These are phyloP conservation scores for Drosophila diplacantha DNA, from an alignment of 2,888 invertebrate species.

Conservation along the genomic window DNA sequence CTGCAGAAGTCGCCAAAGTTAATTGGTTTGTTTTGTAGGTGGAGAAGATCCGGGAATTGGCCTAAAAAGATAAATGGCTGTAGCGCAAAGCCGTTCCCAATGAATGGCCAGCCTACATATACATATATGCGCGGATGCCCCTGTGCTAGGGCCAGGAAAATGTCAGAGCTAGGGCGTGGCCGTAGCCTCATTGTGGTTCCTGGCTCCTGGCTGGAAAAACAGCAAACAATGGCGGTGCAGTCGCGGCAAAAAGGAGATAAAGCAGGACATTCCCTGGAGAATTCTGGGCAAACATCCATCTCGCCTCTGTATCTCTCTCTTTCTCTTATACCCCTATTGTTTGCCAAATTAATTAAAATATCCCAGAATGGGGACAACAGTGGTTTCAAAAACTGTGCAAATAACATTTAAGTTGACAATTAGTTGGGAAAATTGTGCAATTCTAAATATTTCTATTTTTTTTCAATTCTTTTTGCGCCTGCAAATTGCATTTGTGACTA, in stretches of 20 bases:
- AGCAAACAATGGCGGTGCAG: slow-evolving; percentile 33
- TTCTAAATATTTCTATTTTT: background rate
- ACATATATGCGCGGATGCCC: slow-evolving; percentile 12
- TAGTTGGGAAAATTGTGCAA: background rate
- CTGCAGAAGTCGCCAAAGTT: slow-evolving; percentile 50
- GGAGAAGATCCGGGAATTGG: slow-evolving; percentile 54
- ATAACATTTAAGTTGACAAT: slow-evolving; percentile 34
- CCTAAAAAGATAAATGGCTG: slow-evolving; percentile 39
- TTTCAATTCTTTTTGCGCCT: background rate
- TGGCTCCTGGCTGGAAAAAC: slow-evolving; percentile 28
- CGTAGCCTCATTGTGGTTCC: slow-evolving; percentile 28
- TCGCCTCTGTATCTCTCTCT: background rate
- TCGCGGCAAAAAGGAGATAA: background rate
- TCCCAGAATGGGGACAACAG: slow-evolving; percentile 8
- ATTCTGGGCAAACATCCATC: slow-evolving; percentile 11
- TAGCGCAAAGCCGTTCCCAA: slow-evolving; percentile 11
- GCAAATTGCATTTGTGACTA: slow-evolving; percentile 36
- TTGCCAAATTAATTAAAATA: slow-evolving; percentile 26
- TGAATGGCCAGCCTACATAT: slow-evolving; percentile 17
- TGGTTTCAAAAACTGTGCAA: slow-evolving; percentile 27
- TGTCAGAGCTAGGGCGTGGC: slow-evolving; percentile 61
- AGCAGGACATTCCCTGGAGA: slow-evolving; percentile 6
- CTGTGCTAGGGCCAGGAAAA: slow-evolving; percentile 29
- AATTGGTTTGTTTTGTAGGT: slow-evolving; percentile 66
- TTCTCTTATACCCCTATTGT: background rate